Evolutionary conservation across 1,140 invertebrate genomes (phyloP), one percentile per base, ranked within the genome.

Genomic region (Neodiprion virginianus): DNA sequence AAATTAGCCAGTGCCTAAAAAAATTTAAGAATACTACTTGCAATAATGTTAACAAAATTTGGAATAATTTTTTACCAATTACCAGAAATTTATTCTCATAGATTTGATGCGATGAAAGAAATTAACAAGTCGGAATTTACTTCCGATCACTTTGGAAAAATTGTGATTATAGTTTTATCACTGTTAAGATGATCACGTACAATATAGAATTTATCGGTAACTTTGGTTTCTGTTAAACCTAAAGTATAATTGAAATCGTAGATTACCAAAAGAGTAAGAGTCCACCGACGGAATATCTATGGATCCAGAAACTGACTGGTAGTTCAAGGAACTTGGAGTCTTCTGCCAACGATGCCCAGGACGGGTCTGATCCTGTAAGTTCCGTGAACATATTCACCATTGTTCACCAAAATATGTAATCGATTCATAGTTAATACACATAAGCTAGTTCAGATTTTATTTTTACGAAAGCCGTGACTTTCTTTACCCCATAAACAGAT

Each of bases 231-330:
- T 71, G 28, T 67, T 2, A 77, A 88, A 88, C 84, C 86, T 89
- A 48, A 84, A 86, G 23, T 79, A 82, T 61, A 86, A 87, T 7
- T 86, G 86, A 73, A 87, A 75, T 90, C 90, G 76, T 83, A 91
- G 73, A 89, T 81, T 86, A 84, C 80, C 82, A 86, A 14, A 87
- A 85, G 76, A 83, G 78, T 21, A 87, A 87, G 74, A 85, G 74
- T 76, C 70, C 85, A 21, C 75, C 82, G 67, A 76, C 80, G 8
- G 86, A 88, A 61, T 88, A 85, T 75, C 74, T 78, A 7, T 88
- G 87, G 87, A 83, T 84, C 8, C 81, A 88, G 75, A 86, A 86
- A 48, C 74, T 86, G 75, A 87, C 81, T 23, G 85, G 82, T 21
- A 83, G 79, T 74, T 77, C 81, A 11, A 81, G 82, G 65, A 83